Evolutionary conservation across 2,797 vertebrate species (phyloP), one percentile per base, ranked within the genome.

Genomic region (Pithecia hirsuta): DNA sequence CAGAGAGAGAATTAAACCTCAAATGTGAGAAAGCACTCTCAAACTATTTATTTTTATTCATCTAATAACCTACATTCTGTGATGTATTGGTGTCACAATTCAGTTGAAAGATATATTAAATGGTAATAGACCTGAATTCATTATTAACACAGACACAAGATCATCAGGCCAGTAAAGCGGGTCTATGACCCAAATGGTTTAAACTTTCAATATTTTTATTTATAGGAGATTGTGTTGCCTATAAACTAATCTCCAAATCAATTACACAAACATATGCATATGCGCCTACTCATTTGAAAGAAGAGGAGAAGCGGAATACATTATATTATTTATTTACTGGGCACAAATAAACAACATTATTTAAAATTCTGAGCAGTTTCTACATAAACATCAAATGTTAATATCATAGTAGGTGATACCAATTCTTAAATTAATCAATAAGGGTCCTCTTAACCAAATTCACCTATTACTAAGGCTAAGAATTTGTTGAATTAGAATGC

Each of bases 1-100:
- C 55, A 93, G 89, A 97, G 86, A 91, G 90, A 96, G 96, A 97
- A 97, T 95, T 93, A 97, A 98, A 97, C 80, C 44, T 91, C 86
- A 50, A 87, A 96, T 81, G 89, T 96, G 93, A 96, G 93, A 96
- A 93, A 84, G 46, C 59, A 48, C 84, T 86, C 81, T 86, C 86
- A 41, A 96, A 82, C 81, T 96, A 96, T 89, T 76, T 93, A 80
- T 92, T 85, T 96, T 84, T 79, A 97, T 92, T 93, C 96, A 87
- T 64, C 82, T 55, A 93, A 93, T 97, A 94, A 90, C 36, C 85
- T 90, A 80, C 26, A 88, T 92, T 95, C 76, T 95, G n/a, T 91
- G 87, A 55, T 93, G 36, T 41, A 75, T 12, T 89, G 30, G 52
- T 85, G 67, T 91, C 70, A 86, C 75, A 76, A 80, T 74, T 93